Evolutionary conservation across 2,113 vertebrate species (phyloP).

Genomic region (Spizaetus ornatus): DNA sequence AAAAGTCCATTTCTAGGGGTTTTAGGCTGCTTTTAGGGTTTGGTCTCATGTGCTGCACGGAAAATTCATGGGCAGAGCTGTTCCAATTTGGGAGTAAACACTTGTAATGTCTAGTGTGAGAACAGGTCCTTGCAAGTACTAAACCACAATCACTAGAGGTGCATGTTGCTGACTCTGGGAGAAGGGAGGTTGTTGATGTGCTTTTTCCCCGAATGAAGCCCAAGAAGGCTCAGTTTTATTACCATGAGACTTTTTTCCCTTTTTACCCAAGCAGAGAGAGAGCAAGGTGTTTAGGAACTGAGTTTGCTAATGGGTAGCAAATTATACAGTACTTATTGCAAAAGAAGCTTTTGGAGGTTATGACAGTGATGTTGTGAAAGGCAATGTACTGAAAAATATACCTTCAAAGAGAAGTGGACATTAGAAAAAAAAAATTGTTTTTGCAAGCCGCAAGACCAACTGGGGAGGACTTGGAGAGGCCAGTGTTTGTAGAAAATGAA

Average conservation of each 20-base stretch:
- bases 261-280: neutral
- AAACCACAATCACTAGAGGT: neutral
- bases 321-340: neutral
- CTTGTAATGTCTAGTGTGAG: neutral
- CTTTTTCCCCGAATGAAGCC: neutral
- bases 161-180: neutral
- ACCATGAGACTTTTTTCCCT: neutral
- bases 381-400: neutral
- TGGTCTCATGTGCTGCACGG: neutral
- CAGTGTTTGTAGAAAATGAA: conserved; percentile 8
- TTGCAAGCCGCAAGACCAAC: neutral
- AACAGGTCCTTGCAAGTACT: neutral
- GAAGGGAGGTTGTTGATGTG: neutral
- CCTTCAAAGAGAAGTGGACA: neutral
- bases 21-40: neutral
- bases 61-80: neutral
- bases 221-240: neutral
- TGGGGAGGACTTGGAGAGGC: neutral
- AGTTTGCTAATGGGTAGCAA: neutral
- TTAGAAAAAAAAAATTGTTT: neutral
- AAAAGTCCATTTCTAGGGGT: neutral
- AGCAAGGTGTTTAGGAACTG: neutral
- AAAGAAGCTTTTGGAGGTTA: neutral
- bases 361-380: neutral
- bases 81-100: neutral